These are phyloP conservation scores for Theristicus caerulescens DNA, from an alignment of 2,113 vertebrate genomes.

Conservation along the genomic window DNA sequence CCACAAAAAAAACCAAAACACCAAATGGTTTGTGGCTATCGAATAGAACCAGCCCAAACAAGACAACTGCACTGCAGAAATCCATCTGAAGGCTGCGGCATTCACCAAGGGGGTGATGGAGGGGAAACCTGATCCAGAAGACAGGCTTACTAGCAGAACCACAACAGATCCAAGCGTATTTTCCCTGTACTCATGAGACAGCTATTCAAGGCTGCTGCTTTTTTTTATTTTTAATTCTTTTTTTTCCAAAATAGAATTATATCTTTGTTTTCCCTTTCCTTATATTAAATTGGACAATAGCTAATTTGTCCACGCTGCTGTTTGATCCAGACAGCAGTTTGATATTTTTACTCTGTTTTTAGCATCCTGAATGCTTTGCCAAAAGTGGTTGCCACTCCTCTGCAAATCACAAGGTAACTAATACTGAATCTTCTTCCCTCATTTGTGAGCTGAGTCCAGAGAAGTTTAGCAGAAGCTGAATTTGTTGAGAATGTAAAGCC, in stretches of 20 bases:
- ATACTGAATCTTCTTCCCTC: not conserved
- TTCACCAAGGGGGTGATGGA: not conserved
- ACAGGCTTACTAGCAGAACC: not conserved
- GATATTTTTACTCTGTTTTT: not conserved
- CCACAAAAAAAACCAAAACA: not conserved
- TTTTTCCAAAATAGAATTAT: not conserved
- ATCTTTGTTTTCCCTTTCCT: not conserved
- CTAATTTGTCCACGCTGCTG: not conserved
- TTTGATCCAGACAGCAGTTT: not conserved
- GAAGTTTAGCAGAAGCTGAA: not conserved
- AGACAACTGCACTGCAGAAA: not conserved
- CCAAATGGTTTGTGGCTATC: not conserved
- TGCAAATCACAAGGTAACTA: not conserved
- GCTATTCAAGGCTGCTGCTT: not conserved
- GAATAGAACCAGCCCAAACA: not conserved
- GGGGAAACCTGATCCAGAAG: not conserved
- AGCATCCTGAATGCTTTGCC: not conserved
- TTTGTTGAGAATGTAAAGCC: not conserved
- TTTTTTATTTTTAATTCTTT: not conserved
- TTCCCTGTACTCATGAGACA: not conserved
- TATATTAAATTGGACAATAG: not conserved
- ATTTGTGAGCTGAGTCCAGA: not conserved
- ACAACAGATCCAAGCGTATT: not conserved
- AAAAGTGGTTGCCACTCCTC: not conserved
- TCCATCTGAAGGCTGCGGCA: not conserved